phyloP scores from a whole-genome alignment of 2,113 vertebrate species.

The Pithys albifrons region DNA sequence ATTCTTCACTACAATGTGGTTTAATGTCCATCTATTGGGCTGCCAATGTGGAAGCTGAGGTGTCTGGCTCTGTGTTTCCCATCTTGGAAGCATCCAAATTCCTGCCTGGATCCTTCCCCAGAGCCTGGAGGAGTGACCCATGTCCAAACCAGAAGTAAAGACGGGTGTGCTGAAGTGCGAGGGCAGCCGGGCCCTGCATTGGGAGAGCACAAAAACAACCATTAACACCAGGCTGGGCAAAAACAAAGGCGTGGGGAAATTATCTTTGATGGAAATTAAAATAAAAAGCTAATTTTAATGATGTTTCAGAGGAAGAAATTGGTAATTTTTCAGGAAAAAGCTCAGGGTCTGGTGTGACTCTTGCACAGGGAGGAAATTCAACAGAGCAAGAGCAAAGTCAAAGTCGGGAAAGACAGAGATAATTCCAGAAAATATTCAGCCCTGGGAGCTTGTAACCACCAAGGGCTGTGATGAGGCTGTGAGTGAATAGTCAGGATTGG shows the following conservation, averaged over 20 bases:
- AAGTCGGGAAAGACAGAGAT: not conserved
- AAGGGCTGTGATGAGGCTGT: not conserved
- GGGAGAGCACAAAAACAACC: not conserved
- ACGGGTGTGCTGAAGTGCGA: not conserved
- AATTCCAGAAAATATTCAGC: not conserved
- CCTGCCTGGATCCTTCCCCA: not conserved
- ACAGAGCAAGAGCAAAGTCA: not conserved
- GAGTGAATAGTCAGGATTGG: not conserved
- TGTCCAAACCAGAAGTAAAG: not conserved
- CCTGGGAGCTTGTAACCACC: not conserved
- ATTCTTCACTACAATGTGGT: not conserved
- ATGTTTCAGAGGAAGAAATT: not conserved
- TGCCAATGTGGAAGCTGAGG: not conserved
- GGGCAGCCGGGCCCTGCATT: not conserved
- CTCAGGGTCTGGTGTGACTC: not conserved
- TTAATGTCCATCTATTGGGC: accelerated
- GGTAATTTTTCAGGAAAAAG: not conserved
- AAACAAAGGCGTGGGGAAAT: not conserved
- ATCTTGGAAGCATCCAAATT: not conserved
- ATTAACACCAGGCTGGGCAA: not conserved
- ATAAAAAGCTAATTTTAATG: not conserved
- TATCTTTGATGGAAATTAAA: not conserved
- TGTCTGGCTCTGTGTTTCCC: not conserved
- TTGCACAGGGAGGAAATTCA: not conserved
- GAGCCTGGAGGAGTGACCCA: not conserved